Conservation (phyloP, 2,888 invertebrate genomes). For the Caenorhabditis sp. region DNA sequence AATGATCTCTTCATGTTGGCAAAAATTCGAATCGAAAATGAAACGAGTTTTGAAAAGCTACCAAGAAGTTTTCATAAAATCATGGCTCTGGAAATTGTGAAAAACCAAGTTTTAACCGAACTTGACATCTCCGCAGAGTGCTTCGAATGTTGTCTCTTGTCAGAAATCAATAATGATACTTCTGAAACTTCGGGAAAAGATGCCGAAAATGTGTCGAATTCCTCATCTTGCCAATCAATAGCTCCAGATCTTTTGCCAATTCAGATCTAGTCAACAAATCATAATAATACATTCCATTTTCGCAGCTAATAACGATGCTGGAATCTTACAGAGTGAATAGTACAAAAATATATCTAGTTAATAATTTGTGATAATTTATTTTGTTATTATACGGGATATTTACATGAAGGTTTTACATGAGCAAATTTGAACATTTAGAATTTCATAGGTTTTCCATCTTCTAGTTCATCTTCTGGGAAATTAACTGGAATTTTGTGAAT, state of each 20-base stretch:
- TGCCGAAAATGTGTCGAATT: background rate
- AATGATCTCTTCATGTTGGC: constrained; percentile 6
- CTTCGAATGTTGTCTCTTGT: constrained; percentile 3
- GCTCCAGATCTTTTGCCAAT: constrained; percentile 3
- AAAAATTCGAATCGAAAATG: background rate
- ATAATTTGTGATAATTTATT: background rate
- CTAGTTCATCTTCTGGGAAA: background rate
- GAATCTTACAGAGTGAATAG: too few relatives aligned
- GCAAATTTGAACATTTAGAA: background rate
- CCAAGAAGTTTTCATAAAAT: constrained; percentile 20
- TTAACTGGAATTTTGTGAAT: constrained; percentile 19
- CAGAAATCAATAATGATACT: background rate
- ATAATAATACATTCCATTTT: too few relatives aligned
- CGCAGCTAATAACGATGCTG: too few relatives aligned
- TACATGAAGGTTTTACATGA: too few relatives aligned
- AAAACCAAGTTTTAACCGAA: constrained; percentile 14
- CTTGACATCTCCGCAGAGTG: constrained; percentile 27
- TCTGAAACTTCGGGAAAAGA: background rate
- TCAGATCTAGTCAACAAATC: background rate
- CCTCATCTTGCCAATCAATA: constrained; percentile 1
- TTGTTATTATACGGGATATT: background rate
- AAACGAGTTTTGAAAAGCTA: background rate
- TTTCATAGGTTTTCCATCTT: background rate
- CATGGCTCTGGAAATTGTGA: constrained; percentile 24
- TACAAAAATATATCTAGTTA: too few relatives aligned